These are phyloP conservation scores for Dufourea novaeangliae DNA, from an alignment of 1,140 invertebrate species.

Conservation along the genomic window DNA sequence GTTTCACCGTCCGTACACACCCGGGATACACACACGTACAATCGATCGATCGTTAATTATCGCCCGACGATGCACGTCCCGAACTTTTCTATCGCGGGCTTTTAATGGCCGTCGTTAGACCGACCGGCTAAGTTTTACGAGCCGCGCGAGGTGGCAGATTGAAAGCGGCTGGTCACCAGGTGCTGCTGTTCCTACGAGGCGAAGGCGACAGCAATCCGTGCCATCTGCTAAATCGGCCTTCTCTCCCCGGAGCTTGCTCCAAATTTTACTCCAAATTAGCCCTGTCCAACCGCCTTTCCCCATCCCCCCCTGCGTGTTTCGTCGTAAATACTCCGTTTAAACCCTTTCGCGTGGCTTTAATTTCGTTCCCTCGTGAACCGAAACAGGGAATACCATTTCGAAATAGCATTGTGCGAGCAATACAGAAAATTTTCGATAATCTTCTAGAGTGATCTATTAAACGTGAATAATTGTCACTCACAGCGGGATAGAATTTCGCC, in stretches of 20 bases:
- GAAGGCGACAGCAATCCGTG: conserved; percentile 31
- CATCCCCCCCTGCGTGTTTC: no score
- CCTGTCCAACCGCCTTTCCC: background rate
- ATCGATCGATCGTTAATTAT: conserved; percentile 65
- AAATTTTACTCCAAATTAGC: conserved; percentile 23
- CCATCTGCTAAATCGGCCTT: conserved; percentile 57
- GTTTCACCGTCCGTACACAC: conserved; percentile 66
- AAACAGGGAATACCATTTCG: no score
- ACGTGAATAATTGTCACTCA: no score
- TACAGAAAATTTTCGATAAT: no score
- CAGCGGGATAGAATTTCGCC: no score
- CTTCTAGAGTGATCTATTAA: no score
- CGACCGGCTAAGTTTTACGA: conserved; percentile 55
- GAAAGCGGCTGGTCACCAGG: conserved; percentile 63
- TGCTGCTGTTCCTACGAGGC: conserved; percentile 27
- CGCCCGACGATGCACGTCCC: conserved; percentile 58
- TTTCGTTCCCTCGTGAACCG: background rate
- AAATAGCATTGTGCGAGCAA: no score
- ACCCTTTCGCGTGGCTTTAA: background rate
- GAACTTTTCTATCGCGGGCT: conserved; percentile 62
- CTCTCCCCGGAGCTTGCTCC: background rate
- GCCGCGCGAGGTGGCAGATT: conserved; percentile 55
- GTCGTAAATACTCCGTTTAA: background rate
- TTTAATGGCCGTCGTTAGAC: conserved; percentile 61
- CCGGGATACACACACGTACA: conserved; percentile 48